Percentiles rank a stretch among this genome's conserved stretches.
Evolutionary conservation across 2,113 vertebrate genomes (phyloP).

Genomic region (Clupea harengus): DNA sequence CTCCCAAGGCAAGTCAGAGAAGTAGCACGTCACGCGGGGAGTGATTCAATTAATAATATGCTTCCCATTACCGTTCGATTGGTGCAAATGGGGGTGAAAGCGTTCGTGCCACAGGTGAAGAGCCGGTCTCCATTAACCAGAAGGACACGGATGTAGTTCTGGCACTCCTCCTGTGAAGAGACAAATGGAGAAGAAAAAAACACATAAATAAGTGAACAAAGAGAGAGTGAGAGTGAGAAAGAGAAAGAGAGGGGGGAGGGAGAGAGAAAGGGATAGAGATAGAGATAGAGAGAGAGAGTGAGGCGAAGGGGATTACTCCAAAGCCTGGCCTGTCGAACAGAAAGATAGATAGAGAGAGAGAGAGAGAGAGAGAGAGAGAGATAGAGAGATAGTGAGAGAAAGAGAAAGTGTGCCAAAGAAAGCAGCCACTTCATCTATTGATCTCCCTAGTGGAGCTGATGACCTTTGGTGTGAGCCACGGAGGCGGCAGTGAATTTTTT

Average conservation of each 20-base stretch:
- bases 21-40: not conserved
- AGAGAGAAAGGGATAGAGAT: no score
- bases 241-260: not conserved
- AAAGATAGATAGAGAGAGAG: not conserved
- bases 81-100: conserved; percentile 95
- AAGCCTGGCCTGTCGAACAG: not conserved
- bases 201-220: not conserved
- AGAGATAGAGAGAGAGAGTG: not conserved
- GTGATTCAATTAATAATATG: not conserved
- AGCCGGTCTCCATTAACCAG: conserved; percentile 88
- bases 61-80: conserved; percentile 83
- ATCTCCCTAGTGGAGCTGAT: conserved; percentile 13
- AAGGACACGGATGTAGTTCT: conserved; percentile 96
- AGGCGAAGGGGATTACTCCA: not conserved
- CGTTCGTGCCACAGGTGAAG: conserved; percentile 95
- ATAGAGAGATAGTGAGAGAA: not conserved
- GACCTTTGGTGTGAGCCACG: conserved; percentile 8
- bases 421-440: conserved; percentile 15
- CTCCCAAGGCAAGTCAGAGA: not conserved
- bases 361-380: not conserved
- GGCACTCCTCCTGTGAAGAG: conserved; percentile 88
- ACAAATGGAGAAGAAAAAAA: not conserved
- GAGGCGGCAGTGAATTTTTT: not conserved
- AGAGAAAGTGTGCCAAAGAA: conserved; percentile 6
- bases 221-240: not conserved